These are phyloP conservation scores for Lagria hirta DNA, from an alignment of 2,888 invertebrate genomes.

Conservation along the genomic window DNA sequence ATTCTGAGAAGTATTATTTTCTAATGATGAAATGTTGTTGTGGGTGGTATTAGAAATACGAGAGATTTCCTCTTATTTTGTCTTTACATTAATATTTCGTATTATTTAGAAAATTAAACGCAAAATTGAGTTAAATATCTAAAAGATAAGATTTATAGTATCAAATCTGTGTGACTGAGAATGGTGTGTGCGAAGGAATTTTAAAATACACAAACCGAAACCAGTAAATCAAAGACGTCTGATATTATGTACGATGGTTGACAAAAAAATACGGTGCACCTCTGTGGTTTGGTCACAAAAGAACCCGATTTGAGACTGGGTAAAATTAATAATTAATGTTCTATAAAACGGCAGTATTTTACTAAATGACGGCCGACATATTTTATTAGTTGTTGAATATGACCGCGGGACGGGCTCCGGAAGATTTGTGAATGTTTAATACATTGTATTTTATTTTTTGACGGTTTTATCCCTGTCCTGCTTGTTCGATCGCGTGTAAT, in stretches of 20 bases:
- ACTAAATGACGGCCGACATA: conserved; percentile 48
- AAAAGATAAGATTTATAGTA: conserved; percentile 15
- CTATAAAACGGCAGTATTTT: conserved; percentile 47
- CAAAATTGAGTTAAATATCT: too few relatives aligned
- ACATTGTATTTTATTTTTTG: conserved; percentile 49
- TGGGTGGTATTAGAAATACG: too few relatives aligned
- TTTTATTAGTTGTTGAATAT: conserved; percentile 51
- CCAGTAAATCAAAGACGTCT: conserved; percentile 19
- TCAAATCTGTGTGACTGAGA: conserved; percentile 1
- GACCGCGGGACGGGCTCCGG: conserved; percentile 30
- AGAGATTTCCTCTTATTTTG: too few relatives aligned
- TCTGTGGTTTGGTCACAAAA: conserved; percentile 28
- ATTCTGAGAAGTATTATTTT: too few relatives aligned
- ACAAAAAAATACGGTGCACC: conserved; percentile 37
- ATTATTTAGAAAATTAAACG: too few relatives aligned
- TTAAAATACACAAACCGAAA: conserved; percentile 21
- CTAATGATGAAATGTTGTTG: too few relatives aligned
- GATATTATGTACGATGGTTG: conserved; percentile 29
- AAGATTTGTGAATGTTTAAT: conserved; percentile 52
- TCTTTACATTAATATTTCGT: too few relatives aligned
- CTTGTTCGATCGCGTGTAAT: conserved; percentile 19
- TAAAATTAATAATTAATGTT: conserved; percentile 52
- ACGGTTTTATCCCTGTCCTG: conserved; percentile 18
- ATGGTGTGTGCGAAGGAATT: conserved; percentile 11
- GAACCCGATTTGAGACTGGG: conserved; percentile 23